Evolutionary conservation across 2,113 vertebrate genomes (phyloP), one percentile per base, ranked within the genome.

Genomic region (Lophura nycthemera): DNA sequence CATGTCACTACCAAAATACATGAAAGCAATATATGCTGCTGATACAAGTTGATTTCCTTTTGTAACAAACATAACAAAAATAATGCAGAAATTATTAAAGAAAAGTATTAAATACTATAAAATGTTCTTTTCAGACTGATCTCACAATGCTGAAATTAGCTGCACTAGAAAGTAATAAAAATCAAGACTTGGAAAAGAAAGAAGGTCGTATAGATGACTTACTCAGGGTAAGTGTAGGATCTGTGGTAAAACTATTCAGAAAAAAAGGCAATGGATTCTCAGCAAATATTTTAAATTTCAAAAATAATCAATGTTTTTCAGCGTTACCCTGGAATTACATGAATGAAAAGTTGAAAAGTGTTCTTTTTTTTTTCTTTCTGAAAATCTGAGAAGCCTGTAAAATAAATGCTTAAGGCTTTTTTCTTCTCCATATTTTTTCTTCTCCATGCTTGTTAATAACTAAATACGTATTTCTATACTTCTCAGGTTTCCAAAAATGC

Each of bases 181-280:
- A 99, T 97, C 98, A 99, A 95, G 99, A 99, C 98, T 98, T 99
- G 97, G 99, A 99, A 98, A 99, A 99, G 97, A 99, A 99, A 96
- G 99, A 99, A 98, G 99, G 99, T 90, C 98, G 99, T 96, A 99
- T 99, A 98, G 99, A 99, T 96, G 99, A 99, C 97, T 98, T 99
- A 98, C 98, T 99, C 98, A 98, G 99, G 98, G 99, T 99, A 98
- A 99, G 99, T 97, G 47, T 91, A 66, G 91, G 87, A 81, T 11
- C n/a, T 52, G 67, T 43, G 40, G 30, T 83, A 86, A 88, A 95
- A 56, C n/a, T 78, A 10, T 63, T 96, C 84, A 94, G 65, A 86
- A 34, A 8, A 74, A n/a, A 17, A 59, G 38, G 42, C 20, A 56
- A 32, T 90, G 34, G 86, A 42, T 88, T 21, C 65, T 19, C 71